Conservation (phyloP, 1,140 invertebrate species). For the Tribolium madens region DNA sequence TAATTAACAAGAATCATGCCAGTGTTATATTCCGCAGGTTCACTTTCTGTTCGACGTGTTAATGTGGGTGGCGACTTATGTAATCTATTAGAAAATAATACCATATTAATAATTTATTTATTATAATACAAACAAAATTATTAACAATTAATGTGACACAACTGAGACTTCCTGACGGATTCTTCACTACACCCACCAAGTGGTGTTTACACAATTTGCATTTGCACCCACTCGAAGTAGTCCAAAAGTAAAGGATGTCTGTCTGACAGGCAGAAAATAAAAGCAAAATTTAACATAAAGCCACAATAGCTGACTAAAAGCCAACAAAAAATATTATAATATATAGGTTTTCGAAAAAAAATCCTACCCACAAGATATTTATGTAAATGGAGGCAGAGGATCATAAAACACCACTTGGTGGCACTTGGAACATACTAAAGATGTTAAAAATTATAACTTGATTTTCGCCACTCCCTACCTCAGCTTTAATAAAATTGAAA, state of each 20-base stretch:
- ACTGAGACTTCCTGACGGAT: conserved; percentile 26
- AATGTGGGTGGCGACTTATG: conserved; percentile 16
- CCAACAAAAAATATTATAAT: conserved; percentile 16
- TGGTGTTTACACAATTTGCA: conserved; percentile 23
- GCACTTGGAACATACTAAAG: background rate
- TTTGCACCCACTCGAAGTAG: background rate
- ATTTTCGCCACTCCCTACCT: no score
- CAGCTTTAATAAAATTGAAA: no score
- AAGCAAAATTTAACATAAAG: conserved; percentile 7
- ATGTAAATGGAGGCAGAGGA: conserved; percentile 1
- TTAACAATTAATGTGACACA: conserved; percentile 29
- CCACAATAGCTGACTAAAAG: background rate
- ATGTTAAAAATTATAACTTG: background rate
- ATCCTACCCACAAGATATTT: background rate
- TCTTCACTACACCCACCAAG: conserved; percentile 17
- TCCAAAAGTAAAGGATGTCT: background rate
- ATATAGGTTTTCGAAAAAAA: background rate
- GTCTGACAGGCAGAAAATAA: background rate
- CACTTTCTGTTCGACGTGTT: conserved; percentile 10
- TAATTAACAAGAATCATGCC: background rate
- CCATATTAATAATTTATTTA: conserved; percentile 32
- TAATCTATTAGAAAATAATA: conserved; percentile 36
- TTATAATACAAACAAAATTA: conserved; percentile 27
- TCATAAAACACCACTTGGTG: conserved; percentile 18
- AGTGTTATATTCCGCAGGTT: conserved; percentile 10